Evolutionary conservation across 2,797 vertebrate genomes (phyloP), one percentile per base, ranked within the genome.

Genomic region (Falco columbarius): DNA sequence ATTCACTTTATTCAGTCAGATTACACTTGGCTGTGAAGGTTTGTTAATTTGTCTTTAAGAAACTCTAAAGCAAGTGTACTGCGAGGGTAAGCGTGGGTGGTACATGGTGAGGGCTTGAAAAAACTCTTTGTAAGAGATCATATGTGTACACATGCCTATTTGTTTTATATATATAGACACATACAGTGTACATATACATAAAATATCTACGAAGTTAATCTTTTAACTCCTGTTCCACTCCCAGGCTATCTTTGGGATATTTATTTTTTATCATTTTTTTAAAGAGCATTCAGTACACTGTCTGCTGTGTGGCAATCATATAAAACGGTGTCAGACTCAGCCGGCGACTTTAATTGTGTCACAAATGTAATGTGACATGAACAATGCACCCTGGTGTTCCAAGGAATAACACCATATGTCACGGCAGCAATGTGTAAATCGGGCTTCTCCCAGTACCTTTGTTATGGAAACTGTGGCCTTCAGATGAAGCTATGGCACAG

Each of bases 301-400:
- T 51, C 72, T 55, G 20, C 65, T 59, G 42, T 68, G 89, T 86
- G 91, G 68, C 90, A 94, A 62, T 96, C 81, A 55, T 46, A 76
- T 79, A 95, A 91, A 93, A 65, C 84, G 76, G 76, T 94, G 62
- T 95, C 87, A 89, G 87, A 47, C 52, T 86, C 85, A 90, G 87
- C 20, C 70, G 18, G 49, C 59, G 80, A 66, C 81, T 94, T 90
- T 92, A 93, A 94, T 90, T 90, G 85, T 94, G 51, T 61, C 91
- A 59, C 79, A 86, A 94, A 95, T 94, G 71, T 80, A 82, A 93
- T 34, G 85, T 89, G 93, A 87, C 93, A 67, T 2, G 27, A 93
- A 80, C 90, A 86, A 21, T 54, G 49, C 63, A 49, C 80, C 73
- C 89, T 52, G 81, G 76, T 76, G 80, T 67, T 96, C 44, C 52